Evolutionary conservation across 1,140 invertebrate species (phyloP).

Genomic region (Melipona quadrifasciata): DNA sequence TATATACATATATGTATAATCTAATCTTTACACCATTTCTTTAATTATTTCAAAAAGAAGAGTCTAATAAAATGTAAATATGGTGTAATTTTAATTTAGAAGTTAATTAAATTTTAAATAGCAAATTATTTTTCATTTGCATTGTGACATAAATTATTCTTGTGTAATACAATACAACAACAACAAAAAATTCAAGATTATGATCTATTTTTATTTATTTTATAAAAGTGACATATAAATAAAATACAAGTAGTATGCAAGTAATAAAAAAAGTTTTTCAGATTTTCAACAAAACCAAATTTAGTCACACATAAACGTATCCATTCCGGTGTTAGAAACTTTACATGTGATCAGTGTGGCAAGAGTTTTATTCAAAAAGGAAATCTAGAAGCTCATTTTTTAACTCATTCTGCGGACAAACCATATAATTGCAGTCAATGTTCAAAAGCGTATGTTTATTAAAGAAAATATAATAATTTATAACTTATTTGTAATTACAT

Average conservation of each 20-base stretch:
- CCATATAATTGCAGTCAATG: conserved; percentile 78
- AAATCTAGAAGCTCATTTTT: conserved; percentile 83
- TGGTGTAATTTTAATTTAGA: background rate
- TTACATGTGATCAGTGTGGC: conserved; percentile 84
- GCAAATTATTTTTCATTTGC: background rate
- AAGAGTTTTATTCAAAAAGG: conserved; percentile 85
- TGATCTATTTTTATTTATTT: background rate
- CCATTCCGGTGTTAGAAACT: conserved; percentile 82
- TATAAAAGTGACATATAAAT: background rate
- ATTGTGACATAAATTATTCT: background rate
- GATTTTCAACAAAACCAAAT: conserved; percentile 83
- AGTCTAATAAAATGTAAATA: background rate
- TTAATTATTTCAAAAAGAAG: background rate
- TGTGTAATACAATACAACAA: background rate
- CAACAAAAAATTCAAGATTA: background rate
- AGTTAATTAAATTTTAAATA: background rate
- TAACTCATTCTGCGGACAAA: conserved; percentile 83
- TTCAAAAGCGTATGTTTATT: conserved; percentile 76
- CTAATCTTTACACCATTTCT: background rate
- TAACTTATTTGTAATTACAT: background rate
- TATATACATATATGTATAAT: background rate
- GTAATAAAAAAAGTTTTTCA: conserved; percentile 48
- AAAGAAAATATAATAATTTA: conserved; percentile 13
- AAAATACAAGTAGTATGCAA: background rate
- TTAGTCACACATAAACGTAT: conserved; percentile 84